Evolutionary conservation across 2,113 vertebrate species (phyloP).

Genomic region (Agelaius tricolor): DNA sequence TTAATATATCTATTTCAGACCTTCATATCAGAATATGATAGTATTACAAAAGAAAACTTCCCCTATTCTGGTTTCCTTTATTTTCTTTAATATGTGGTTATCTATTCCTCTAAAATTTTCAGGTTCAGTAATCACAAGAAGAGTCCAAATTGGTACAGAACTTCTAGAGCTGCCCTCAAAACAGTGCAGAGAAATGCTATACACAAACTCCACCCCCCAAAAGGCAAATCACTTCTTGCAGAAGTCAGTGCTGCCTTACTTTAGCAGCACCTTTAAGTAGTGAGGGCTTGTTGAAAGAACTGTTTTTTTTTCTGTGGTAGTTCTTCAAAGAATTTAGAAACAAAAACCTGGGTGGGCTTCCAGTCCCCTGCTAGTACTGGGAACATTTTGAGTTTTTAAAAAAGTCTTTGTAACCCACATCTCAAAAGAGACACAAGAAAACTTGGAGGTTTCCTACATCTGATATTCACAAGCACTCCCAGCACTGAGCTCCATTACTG

Average conservation of each 20-base stretch:
- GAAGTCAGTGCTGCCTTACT: neutral
- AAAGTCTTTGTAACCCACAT: neutral
- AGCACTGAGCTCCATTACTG: accelerated
- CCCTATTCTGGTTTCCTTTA: neutral
- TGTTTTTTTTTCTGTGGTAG: neutral
- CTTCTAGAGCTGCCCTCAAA: neutral
- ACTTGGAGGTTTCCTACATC: neutral
- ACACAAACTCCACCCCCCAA: neutral
- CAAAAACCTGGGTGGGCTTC: neutral
- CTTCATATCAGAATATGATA: neutral
- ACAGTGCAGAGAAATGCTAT: neutral
- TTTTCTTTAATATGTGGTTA: neutral
- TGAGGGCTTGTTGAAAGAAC: neutral
- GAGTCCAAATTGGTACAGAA: neutral
- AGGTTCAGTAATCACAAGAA: neutral
- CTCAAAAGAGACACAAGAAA: neutral
- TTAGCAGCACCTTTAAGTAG: neutral
- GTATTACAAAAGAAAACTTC: neutral
- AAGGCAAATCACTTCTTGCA: neutral
- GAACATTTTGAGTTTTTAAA: neutral
- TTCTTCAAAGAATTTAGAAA: neutral
- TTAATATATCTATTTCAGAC: neutral
- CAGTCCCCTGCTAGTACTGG: neutral
- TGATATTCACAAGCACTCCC: neutral
- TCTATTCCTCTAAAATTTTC: neutral